Evolutionary conservation across 2,113 vertebrate genomes (phyloP).

Genomic region (Chascanopsetta lugubris): DNA sequence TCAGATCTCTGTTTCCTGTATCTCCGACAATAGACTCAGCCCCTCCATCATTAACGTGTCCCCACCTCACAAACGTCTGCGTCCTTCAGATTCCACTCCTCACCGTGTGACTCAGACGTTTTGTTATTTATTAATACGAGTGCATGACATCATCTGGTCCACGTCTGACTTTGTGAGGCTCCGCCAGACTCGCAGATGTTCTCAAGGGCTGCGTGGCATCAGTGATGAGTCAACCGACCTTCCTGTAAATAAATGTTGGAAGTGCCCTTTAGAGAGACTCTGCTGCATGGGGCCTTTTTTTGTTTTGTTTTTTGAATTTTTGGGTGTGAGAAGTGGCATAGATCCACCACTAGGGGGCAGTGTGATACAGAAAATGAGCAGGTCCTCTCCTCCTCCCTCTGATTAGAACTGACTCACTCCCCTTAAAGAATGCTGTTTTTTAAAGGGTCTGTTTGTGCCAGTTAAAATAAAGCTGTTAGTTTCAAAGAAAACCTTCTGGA

Average conservation of each 20-base stretch:
- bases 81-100: background rate
- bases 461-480: slow-evolving; percentile 58
- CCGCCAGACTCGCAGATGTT: background rate
- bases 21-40: background rate
- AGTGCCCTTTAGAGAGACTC: background rate
- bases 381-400: background rate
- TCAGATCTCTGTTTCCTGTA: too few relatives aligned
- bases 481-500: slow-evolving; percentile 44
- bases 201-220: background rate
- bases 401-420: slow-evolving; percentile 34
- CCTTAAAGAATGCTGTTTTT: slow-evolving; percentile 45
- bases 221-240: background rate
- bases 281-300: background rate
- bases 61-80: background rate
- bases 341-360: slow-evolving; percentile 70
- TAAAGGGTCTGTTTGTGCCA: slow-evolving; percentile 47
- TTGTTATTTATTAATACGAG: background rate
- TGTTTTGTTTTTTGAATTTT: background rate
- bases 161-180: background rate
- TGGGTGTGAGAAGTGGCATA: background rate
- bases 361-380: slow-evolving; percentile 62
- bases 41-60: background rate
- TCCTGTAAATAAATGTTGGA: background rate
- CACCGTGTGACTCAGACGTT: background rate
- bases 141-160: background rate